Evolutionary conservation across 2,797 vertebrate species (phyloP).

Genomic region (Muraenolepis orangiensis): DNA sequence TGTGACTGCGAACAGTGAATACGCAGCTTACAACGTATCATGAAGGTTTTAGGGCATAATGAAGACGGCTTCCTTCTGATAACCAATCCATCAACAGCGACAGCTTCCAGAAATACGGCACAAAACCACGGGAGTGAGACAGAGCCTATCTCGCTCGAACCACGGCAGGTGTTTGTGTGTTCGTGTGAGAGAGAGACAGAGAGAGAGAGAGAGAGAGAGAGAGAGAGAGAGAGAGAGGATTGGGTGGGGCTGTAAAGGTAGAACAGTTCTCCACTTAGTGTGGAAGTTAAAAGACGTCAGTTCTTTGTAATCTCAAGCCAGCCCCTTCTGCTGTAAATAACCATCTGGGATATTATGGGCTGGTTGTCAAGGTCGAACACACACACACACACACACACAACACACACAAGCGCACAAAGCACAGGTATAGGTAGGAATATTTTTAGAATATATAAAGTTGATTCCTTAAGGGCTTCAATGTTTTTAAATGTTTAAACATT

Average conservation of each 20-base stretch:
- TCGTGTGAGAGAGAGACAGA: neutral
- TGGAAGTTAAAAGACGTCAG: conserved; percentile 28
- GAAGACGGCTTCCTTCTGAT: neutral
- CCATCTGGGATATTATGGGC: conserved; percentile 41
- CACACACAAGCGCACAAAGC: conserved; percentile 6
- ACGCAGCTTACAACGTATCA: neutral
- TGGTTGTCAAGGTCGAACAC: conserved; percentile 17
- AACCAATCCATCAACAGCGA: neutral
- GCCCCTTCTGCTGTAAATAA: conserved; percentile 43
- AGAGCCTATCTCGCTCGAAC: neutral
- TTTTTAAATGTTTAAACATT: no score
- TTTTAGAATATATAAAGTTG: conserved; percentile 6
- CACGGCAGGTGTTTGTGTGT: neutral
- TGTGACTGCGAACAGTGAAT: neutral
- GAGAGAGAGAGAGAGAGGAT: neutral
- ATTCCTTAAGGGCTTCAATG: no score
- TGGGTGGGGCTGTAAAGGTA: neutral
- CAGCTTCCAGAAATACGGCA: neutral
- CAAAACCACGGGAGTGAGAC: neutral
- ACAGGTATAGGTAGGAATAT: neutral
- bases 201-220: neutral
- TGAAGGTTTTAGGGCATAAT: neutral
- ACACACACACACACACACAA: conserved; percentile 14
- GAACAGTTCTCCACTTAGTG: neutral
- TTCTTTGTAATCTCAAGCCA: conserved; percentile 48